Evolutionary conservation across 1,140 invertebrate genomes (phyloP), one percentile per base, ranked within the genome.

Genomic region (Brachionus calyciflorus): DNA sequence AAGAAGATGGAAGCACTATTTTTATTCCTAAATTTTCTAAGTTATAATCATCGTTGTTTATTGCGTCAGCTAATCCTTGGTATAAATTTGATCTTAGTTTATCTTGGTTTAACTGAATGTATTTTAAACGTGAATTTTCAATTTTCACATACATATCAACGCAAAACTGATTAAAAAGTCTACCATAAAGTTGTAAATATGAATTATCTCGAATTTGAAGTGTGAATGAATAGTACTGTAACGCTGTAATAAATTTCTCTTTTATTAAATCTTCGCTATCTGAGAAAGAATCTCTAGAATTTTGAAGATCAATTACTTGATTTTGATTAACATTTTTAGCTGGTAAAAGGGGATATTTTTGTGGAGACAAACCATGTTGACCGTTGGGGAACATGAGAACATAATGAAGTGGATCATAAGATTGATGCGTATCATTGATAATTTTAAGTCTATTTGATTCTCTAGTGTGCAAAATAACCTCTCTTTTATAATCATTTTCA

Each of bases 91-190:
- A 5, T 21, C 68, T 2, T 2, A 70, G 26, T 17, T n/a, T 33
- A 55, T 55, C 7, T 40, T 70, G 68, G 30, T 70, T 21, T 17
- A 3, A 2, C 7, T 7, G 2, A 4, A 19, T n/a, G 19, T 5
- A 83, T 30, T 78, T 26, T 9, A 85, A 41, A 48, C 80, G 78
- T 55, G 82, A 78, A 30, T 80, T 80, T 78, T 84, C 80, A 21
- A 80, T 81, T 79, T 83, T 84, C 3, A 78, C 83, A 81, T 81
- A 86, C 6, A 9, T 7, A 19, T 63, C 57, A 4, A 63, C 57
- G 10, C 28, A 17, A 33, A 5, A 63, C 21, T 63, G 57, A 3
- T 63, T 24, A 24, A 63, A 63, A 4, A 63, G n/a, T 4, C 26
- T 28, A 30, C 57, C 57, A 17, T 7, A 46, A 3, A 46, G 14